Percentiles rank a stretch among this genome's conserved stretches.
phyloP scores from a whole-genome alignment of 1,140 invertebrate species.

The Ostrea edulis region DNA sequence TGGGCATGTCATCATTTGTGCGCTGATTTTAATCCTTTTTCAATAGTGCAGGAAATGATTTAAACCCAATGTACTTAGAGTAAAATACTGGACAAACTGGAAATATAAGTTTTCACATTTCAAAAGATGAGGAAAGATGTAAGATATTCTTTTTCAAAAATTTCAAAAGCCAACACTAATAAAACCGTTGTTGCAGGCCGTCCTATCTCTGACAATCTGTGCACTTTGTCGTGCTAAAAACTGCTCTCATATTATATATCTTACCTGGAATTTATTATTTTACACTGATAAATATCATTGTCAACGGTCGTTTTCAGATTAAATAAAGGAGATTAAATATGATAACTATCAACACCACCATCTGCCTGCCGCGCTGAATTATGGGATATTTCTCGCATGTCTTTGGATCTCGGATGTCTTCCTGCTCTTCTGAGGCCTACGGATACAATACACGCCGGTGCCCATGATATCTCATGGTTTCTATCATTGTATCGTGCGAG shows the following conservation, averaged over 20 bases:
- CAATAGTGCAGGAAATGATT: too few relatives aligned
- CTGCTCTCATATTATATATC: background rate
- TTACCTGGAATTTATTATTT: background rate
- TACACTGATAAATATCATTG: slow-evolving; percentile 10
- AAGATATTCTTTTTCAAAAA: background rate
- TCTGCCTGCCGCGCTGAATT: slow-evolving; percentile 15
- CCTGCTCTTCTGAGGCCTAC: slow-evolving; percentile 11
- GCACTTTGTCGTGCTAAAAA: slow-evolving; percentile 16
- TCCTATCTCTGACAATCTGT: background rate
- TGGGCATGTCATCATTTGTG: too few relatives aligned
- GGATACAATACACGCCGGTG: slow-evolving; percentile 15
- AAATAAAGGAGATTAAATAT: background rate
- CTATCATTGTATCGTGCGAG: slow-evolving; percentile 27
- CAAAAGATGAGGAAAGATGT: background rate
- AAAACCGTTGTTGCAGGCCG: background rate
- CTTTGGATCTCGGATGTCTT: background rate
- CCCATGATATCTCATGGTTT: slow-evolving; percentile 25
- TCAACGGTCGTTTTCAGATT: slow-evolving; percentile 10
- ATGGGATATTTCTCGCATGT: slow-evolving; percentile 22
- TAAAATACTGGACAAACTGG: background rate
- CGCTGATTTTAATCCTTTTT: too few relatives aligned
- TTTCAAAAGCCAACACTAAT: background rate
- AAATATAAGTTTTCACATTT: background rate
- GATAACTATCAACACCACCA: slow-evolving; percentile 26
- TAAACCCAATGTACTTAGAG: background rate